These are phyloP conservation scores for Scartelaos histophorus DNA, from an alignment of 2,113 vertebrate species.

Conservation along the genomic window DNA sequence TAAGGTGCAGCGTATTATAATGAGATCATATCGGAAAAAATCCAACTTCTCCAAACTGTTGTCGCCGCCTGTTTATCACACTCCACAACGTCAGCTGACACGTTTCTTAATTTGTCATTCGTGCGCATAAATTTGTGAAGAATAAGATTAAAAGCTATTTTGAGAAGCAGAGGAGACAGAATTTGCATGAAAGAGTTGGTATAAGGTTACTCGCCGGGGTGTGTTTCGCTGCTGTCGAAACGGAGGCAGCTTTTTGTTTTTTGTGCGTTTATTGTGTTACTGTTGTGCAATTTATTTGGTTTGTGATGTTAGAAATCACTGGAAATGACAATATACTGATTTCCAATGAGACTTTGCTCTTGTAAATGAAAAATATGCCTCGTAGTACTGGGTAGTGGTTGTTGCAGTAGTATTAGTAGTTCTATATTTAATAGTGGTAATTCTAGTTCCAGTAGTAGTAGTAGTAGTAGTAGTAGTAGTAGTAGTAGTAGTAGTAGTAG, in stretches of 20 bases:
- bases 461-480: too few relatives aligned
- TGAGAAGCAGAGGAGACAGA: not conserved
- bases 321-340: too few relatives aligned
- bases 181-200: constrained; percentile 38
- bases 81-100: constrained; percentile 12
- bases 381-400: too few relatives aligned
- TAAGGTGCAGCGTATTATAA: constrained; percentile 13
- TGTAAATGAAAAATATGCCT: too few relatives aligned
- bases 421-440: too few relatives aligned
- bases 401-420: too few relatives aligned
- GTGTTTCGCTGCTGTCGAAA: not conserved
- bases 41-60: constrained; percentile 23
- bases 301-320: not conserved
- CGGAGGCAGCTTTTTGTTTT: too few relatives aligned
- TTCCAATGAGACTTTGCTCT: too few relatives aligned
- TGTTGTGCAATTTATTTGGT: not conserved
- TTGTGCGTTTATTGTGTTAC: not conserved
- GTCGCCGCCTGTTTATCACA: constrained; percentile 7
- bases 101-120: constrained; percentile 14
- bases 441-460: too few relatives aligned
- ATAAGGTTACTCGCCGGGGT: constrained; percentile 32
- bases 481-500: too few relatives aligned
- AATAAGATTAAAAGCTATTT: constrained; percentile 24
- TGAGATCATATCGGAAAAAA: constrained; percentile 32
- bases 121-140: not conserved